Evolutionary conservation across 2,888 invertebrate genomes (phyloP).

Genomic region (Pollenia labialis): DNA sequence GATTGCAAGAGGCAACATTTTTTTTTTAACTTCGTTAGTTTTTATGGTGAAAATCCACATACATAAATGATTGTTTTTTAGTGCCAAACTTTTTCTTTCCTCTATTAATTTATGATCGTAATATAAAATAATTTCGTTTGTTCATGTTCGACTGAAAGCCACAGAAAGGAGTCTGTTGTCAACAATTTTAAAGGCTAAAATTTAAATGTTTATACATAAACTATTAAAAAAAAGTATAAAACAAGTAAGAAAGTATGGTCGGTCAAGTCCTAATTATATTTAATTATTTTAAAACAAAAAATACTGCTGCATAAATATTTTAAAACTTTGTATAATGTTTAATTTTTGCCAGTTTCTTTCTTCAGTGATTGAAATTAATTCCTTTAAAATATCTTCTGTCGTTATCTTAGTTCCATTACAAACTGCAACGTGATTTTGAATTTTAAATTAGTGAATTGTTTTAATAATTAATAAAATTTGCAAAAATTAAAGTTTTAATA

Average conservation of each 20-base stretch:
- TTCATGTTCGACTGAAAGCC: conserved; percentile 47
- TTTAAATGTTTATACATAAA: conserved; percentile 15
- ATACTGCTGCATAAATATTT: too few relatives aligned
- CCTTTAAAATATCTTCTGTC: background rate
- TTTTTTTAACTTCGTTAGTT: background rate
- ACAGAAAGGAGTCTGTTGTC: background rate
- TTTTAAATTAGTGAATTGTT: conserved; percentile 36
- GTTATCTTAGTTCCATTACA: background rate
- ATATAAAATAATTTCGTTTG: conserved; percentile 82
- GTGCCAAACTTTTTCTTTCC: conserved; percentile 30
- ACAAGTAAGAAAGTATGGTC: too few relatives aligned
- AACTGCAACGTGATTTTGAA: conserved; percentile 22
- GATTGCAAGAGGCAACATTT: conserved; percentile 5
- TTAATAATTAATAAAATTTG: conserved; percentile 51
- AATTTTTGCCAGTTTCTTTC: too few relatives aligned
- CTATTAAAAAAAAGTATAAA: background rate
- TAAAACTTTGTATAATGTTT: too few relatives aligned
- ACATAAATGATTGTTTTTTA: background rate
- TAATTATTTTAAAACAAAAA: too few relatives aligned
- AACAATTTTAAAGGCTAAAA: conserved; percentile 37
- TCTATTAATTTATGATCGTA: conserved; percentile 82
- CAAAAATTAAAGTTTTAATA: conserved; percentile 67
- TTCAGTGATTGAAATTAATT: too few relatives aligned
- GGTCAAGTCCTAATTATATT: too few relatives aligned
- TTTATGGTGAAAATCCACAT: conserved; percentile 13